Evolutionary conservation across 2,113 vertebrate species (phyloP).

Genomic region (Indicator indicator): DNA sequence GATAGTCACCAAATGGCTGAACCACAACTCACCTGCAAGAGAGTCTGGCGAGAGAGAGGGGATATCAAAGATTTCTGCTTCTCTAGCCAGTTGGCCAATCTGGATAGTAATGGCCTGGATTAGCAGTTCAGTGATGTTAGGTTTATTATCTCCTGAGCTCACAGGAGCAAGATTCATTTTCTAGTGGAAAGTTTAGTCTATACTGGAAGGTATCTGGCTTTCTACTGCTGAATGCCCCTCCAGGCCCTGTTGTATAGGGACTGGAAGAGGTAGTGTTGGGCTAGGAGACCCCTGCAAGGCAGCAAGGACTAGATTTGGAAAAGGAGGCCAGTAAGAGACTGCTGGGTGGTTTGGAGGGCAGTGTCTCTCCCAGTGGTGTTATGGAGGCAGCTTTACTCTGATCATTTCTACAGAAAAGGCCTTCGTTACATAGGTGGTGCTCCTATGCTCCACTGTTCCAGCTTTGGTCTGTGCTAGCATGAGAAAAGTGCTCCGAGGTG

Average conservation of each 20-base stretch:
- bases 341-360: background rate
- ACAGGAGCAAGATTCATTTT: background rate
- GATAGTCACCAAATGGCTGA: background rate
- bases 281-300: background rate
- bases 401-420: background rate
- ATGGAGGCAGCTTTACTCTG: background rate
- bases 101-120: background rate
- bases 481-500: background rate
- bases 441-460: background rate
- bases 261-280: background rate
- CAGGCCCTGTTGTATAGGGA: background rate
- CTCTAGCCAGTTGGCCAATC: background rate
- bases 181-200: background rate
- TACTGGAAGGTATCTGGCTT: background rate
- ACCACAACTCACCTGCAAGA: background rate
- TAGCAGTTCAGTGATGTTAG: background rate
- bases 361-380: accelerated
- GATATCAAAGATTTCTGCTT: background rate
- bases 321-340: background rate
- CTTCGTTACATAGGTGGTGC: accelerated
- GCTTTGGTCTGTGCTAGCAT: background rate
- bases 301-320: background rate
- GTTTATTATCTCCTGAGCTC: background rate
- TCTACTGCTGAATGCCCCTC: background rate
- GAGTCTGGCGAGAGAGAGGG: background rate